Base-by-base conservation (phyloP, 2,888 invertebrate genomes). In the Zaprionus lineosus region DNA sequence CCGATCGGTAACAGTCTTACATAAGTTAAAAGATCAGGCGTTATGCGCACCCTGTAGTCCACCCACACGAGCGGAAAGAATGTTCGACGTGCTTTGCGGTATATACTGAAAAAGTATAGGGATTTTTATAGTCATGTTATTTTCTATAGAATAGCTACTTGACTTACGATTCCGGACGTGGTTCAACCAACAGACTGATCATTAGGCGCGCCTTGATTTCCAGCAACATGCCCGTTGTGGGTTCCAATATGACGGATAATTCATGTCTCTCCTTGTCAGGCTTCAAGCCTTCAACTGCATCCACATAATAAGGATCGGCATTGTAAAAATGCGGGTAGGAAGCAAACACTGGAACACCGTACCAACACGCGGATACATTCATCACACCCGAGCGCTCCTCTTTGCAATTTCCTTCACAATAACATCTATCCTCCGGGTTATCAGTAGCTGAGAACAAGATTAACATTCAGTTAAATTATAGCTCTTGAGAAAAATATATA, bases 271-370 rank as follows among this genome's bases (percentile, higher is more conserved):
- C 91, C 3, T 92, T 91, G 9, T 93, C 91, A 0, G 97, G 95
- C 1, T 90, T 84, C 88, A 97, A 81, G 0, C 97, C 97, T 0
- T 91, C 91, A 1, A 97, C 92, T 9, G 90, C 90, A 1, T 93
- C 90, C 3, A 90, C 74, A 50, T 95, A 94, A 61, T 89, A 91
- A 0, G 94, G 92, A 90, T 96, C 96, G 0, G 93, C 96, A 76
- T 93, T 91, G 82, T 94, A 91, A 89, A 95, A 97, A 90, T 97
- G 96, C 0, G 97, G 97, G 67, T 95, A 92, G 0, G 96, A 95
- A 29, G 95, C 91, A 87, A 95, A 95, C 0, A 94, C 93, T 0
- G 97, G 97, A 0, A 96, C 94, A 5, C 94, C 95, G 82, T 91
- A 94, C 63, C 95, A 92, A 74, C 96, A 96, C 6, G 93, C 90